phyloP scores from a whole-genome alignment of 2,888 invertebrate genomes.

The Phasia obesa region DNA sequence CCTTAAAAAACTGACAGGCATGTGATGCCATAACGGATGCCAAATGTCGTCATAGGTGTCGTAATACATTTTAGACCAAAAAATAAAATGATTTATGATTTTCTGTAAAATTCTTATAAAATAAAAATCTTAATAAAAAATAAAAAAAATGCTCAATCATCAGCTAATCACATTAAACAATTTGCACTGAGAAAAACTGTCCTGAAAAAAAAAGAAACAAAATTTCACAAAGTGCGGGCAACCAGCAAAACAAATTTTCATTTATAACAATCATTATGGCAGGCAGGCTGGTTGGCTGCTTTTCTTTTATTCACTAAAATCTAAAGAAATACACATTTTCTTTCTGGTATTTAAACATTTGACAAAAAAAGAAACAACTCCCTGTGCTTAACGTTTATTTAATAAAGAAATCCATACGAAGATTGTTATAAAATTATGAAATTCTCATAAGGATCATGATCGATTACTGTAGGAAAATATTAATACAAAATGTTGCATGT shows the following conservation, averaged over 20 bases:
- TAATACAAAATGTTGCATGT: slow-evolving; percentile 27
- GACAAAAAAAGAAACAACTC: slow-evolving; percentile 32
- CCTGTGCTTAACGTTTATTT: slow-evolving; percentile 4
- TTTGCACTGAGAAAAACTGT: background rate
- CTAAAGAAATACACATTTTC: slow-evolving; percentile 56
- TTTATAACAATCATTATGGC: slow-evolving; percentile 27
- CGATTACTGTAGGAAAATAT: slow-evolving; percentile 34
- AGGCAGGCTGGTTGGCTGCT: slow-evolving; percentile 17
- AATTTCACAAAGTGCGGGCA: slow-evolving; percentile 55
- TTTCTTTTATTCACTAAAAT: slow-evolving; percentile 9
- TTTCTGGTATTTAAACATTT: background rate
- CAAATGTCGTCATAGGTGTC: slow-evolving; percentile 71
- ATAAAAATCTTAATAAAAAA: slow-evolving; percentile 39
- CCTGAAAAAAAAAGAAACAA: slow-evolving; percentile 2
- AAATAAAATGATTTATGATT: slow-evolving; percentile 39
- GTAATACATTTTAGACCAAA: background rate
- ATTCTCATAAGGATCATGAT: slow-evolving; percentile 75
- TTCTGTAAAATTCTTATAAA: slow-evolving; percentile 1
- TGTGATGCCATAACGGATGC: slow-evolving; percentile 72
- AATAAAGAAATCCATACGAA: slow-evolving; percentile 55
- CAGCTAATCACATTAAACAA: slow-evolving; percentile 73
- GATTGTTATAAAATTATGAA: slow-evolving; percentile 78
- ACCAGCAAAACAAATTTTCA: slow-evolving; percentile 65
- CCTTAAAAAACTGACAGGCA: slow-evolving; percentile 56
- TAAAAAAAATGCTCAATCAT: slow-evolving; percentile 77